Conservation (phyloP, 2,888 invertebrate genomes). For the Tipula unca region DNA sequence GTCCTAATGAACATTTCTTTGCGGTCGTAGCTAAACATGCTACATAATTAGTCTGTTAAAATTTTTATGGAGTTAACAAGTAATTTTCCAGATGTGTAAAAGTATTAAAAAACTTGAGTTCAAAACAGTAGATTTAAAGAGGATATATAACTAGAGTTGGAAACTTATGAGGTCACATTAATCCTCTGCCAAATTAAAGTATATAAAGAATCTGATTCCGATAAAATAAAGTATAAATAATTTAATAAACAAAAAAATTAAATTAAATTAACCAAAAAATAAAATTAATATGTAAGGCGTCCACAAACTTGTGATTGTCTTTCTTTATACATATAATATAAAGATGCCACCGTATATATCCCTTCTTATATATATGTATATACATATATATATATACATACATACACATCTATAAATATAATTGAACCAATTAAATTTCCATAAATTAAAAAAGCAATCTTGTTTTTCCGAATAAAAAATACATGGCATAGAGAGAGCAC, state of each 20-base stretch:
- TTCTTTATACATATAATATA: neutral
- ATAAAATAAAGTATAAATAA: neutral
- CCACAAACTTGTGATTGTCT: neutral
- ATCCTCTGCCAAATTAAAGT: too few species aligned
- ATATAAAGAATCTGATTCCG: neutral
- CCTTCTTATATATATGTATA: neutral
- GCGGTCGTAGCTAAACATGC: too few species aligned
- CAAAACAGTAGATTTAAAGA: too few species aligned
- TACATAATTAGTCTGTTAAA: too few species aligned
- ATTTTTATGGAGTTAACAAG: too few species aligned
- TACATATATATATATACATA: neutral
- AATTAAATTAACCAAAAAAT: neutral
- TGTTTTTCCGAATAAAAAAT: neutral
- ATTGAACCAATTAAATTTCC: conserved; percentile 14
- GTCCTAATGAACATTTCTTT: too few species aligned
- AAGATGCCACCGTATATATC: neutral
- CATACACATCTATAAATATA: neutral
- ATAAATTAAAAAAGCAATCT: conserved; percentile 8
- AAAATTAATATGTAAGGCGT: neutral
- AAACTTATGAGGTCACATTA: too few species aligned
- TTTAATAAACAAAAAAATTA: neutral
- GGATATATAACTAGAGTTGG: too few species aligned
- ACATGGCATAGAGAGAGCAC: neutral
- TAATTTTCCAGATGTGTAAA: too few species aligned
- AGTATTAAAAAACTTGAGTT: too few species aligned